These are phyloP conservation scores for Crambe crambe DNA, from an alignment of 37 sponge, comb jelly and placozoan genomes.

Conservation along the genomic window DNA sequence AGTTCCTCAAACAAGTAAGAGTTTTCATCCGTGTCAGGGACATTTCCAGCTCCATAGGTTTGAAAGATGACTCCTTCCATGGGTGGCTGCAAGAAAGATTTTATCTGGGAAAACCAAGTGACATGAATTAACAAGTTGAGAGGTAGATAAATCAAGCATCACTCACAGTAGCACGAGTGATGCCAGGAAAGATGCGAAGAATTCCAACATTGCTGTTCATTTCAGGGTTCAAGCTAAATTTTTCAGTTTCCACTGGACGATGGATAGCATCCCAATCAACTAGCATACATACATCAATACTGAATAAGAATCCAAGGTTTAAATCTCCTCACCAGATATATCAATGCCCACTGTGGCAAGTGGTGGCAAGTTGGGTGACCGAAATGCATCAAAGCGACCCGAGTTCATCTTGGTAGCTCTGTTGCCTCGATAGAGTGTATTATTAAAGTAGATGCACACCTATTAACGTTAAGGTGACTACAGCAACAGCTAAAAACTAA, in stretches of 20 bases:
- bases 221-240: slow-evolving; percentile 63
- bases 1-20: slow-evolving; percentile 66
- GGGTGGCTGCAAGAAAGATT: slow-evolving; percentile 88
- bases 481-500: not conserved
- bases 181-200: slow-evolving; percentile 94
- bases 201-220: slow-evolving; percentile 84
- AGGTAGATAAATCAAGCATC: not conserved
- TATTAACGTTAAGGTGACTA: slow-evolving; percentile 7
- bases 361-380: slow-evolving; percentile 90
- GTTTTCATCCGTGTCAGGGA: slow-evolving; percentile 44
- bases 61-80: slow-evolving; percentile 91
- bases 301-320: not conserved
- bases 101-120: slow-evolving; percentile 48
- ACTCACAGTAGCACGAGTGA: slow-evolving; percentile 81
- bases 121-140: not conserved
- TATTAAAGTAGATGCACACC: slow-evolving; percentile 88
- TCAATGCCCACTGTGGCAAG: slow-evolving; percentile 82
- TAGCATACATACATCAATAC: not conserved
- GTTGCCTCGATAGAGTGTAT: slow-evolving; percentile 90
- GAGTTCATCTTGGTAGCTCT: slow-evolving; percentile 77
- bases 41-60: slow-evolving; percentile 93
- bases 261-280: slow-evolving; percentile 83
- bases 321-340: slow-evolving; percentile 39
- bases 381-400: slow-evolving; percentile 73
- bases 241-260: slow-evolving; percentile 35